A percentile compares a stretch with the other conserved stretches of the same genome.
phyloP scores from a whole-genome alignment of 2,888 invertebrate genomes.

The Agonopterix subpropinquella region DNA sequence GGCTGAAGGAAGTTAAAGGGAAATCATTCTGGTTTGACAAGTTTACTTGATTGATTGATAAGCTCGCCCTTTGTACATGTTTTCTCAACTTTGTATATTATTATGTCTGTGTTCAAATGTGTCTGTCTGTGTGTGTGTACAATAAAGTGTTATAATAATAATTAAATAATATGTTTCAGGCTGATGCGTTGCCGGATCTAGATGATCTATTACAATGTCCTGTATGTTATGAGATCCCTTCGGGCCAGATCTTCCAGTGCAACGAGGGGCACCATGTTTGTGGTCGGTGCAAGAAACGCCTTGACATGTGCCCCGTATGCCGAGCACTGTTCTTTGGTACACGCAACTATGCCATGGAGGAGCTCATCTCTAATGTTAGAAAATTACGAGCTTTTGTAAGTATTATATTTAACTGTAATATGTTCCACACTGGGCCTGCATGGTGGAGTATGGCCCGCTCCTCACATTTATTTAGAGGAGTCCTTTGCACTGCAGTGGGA shows the following conservation, averaged over 20 bases:
- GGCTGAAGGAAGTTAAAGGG: no score
- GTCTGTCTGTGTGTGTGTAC: no score
- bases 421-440: no score
- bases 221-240: constrained; percentile 72
- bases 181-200: constrained; percentile 58
- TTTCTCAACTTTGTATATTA: no score
- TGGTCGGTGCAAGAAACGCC: constrained; percentile 58
- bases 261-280: constrained; percentile 76
- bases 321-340: constrained; percentile 66
- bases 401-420: constrained; percentile 13
- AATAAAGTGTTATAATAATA: no score
- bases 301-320: constrained; percentile 71
- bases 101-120: no score
- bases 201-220: constrained; percentile 75
- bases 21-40: no score
- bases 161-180: constrained; percentile 22
- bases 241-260: constrained; percentile 69
- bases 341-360: constrained; percentile 74
- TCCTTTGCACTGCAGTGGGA: no score
- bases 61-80: no score
- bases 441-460: no score
- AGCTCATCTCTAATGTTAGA: constrained; percentile 64
- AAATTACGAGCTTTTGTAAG: constrained; percentile 63
- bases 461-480: no score
- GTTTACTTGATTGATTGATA: no score